Conservation (phyloP, 2,797 vertebrate genomes). For the Champsocephalus gunnari region DNA sequence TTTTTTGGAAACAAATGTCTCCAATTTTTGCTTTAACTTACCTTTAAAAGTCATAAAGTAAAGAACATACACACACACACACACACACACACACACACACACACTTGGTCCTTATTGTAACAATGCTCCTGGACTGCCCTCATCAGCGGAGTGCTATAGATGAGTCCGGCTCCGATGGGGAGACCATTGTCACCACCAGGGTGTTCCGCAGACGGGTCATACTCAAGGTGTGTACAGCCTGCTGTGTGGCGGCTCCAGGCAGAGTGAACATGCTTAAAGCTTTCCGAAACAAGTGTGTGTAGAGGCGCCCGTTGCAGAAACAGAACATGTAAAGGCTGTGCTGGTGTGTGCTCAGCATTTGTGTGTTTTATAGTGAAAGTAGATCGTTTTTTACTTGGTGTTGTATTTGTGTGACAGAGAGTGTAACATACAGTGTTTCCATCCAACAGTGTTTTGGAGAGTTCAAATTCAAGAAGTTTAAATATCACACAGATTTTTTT, state of each 20-base stretch:
- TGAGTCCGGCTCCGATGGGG: slow-evolving; percentile 90
- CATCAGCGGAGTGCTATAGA: slow-evolving; percentile 88
- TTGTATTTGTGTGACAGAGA: slow-evolving; percentile 14
- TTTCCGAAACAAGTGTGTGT: slow-evolving; percentile 6
- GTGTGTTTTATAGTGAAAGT: neutral
- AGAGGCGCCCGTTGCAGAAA: neutral
- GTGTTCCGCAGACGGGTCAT: slow-evolving; percentile 94
- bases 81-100: neutral
- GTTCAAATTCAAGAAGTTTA: neutral
- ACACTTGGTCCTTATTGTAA: slow-evolving; percentile 16
- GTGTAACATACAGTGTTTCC: neutral
- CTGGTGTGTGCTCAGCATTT: neutral
- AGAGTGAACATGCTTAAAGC: slow-evolving; percentile 8
- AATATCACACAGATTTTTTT: neutral
- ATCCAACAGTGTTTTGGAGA: neutral
- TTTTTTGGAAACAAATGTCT: no score
- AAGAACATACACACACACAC: neutral
- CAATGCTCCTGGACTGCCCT: slow-evolving; percentile 85
- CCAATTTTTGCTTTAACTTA: no score
- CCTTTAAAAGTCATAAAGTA: no score
- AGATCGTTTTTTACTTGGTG: neutral
- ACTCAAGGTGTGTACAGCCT: slow-evolving; percentile 91
- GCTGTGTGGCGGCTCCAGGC: slow-evolving; percentile 36
- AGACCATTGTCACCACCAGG: slow-evolving; percentile 92
- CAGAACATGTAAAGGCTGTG: neutral